Percentiles rank a stretch among this genome's conserved stretches.
These are phyloP conservation scores for Rhabdophis nuchalis DNA, from an alignment of 2,797 vertebrate genomes.

Conservation along the genomic window DNA sequence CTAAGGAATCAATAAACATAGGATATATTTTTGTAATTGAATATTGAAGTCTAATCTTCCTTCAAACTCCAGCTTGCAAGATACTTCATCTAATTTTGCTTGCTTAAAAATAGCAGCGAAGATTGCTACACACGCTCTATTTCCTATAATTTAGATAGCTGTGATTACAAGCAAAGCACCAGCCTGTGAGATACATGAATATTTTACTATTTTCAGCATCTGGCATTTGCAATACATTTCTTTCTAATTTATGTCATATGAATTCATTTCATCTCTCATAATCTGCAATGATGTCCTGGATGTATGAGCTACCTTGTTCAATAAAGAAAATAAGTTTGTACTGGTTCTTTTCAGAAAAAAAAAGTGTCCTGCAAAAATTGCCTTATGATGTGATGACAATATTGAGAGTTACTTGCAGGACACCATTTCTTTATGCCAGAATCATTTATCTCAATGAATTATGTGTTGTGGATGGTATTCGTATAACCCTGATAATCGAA, in stretches of 20 bases:
- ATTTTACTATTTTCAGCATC: constrained; percentile 44
- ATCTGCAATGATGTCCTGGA: neutral
- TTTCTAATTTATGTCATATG: constrained; percentile 24
- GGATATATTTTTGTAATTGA: neutral
- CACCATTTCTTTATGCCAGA: neutral
- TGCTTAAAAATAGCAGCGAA: constrained; percentile 32
- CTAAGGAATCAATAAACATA: neutral
- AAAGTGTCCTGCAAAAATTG: neutral
- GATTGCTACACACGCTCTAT: neutral
- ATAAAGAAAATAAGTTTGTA: neutral
- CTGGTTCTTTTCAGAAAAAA: neutral
- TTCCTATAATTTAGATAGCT: constrained; percentile 32
- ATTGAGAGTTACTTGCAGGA: neutral
- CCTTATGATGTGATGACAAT: neutral
- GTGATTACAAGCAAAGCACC: constrained; percentile 28
- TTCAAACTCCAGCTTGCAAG: constrained; percentile 19
- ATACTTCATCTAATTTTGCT: constrained; percentile 17
- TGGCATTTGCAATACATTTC: constrained; percentile 35
- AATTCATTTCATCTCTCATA: constrained; percentile 34
- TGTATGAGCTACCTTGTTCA: constrained; percentile 1
- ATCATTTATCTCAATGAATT: neutral
- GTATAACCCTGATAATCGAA: neutral
- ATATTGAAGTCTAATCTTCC: constrained; percentile 17
- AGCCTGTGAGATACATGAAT: constrained; percentile 32
- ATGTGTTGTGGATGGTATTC: neutral